Conservation (phyloP, 2,797 vertebrate species). For the Urophycis tenuis region DNA sequence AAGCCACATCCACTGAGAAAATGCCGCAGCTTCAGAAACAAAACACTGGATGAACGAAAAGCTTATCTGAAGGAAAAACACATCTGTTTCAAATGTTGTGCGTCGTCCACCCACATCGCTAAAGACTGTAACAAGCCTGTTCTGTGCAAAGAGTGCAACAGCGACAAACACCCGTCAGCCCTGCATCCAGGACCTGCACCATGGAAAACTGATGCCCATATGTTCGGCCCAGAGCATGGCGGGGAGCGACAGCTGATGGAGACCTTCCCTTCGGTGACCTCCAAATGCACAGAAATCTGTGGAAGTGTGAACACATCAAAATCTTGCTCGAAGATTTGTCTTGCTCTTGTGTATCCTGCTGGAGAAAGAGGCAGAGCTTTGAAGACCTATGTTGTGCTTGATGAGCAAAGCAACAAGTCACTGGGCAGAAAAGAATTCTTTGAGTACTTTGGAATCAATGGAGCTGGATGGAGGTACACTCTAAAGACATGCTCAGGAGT, state of each 20-base stretch:
- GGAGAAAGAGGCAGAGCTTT: background rate
- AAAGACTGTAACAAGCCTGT: conserved; percentile 5
- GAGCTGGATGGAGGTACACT: background rate
- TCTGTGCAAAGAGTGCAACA: conserved; percentile 11
- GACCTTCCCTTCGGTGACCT: background rate
- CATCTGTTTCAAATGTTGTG: conserved; percentile 15
- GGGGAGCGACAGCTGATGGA: background rate
- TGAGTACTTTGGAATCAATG: background rate
- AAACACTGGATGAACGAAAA: conserved; percentile 2
- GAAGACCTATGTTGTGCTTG: conserved; percentile 9
- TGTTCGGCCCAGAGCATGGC: background rate
- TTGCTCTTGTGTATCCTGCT: conserved; percentile 2
- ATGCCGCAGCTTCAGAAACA: conserved; percentile 4
- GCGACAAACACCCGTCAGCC: conserved; percentile 1
- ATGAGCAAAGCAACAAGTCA: conserved; percentile 14
- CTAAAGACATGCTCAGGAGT: conserved; percentile 10
- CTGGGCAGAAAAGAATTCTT: conserved; percentile 4
- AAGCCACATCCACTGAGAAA: conserved; percentile 15
- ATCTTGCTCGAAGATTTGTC: conserved; percentile 12
- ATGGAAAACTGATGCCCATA: background rate
- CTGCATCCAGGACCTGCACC: conserved; percentile 7
- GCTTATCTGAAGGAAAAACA: background rate
- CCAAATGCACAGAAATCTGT: conserved; percentile 13
- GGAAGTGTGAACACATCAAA: background rate
- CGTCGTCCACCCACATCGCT: background rate